Percentiles rank a stretch among this genome's conserved stretches.
Evolutionary conservation across 2,888 invertebrate genomes (phyloP).

Genomic region (Mechanitis messenoides): DNA sequence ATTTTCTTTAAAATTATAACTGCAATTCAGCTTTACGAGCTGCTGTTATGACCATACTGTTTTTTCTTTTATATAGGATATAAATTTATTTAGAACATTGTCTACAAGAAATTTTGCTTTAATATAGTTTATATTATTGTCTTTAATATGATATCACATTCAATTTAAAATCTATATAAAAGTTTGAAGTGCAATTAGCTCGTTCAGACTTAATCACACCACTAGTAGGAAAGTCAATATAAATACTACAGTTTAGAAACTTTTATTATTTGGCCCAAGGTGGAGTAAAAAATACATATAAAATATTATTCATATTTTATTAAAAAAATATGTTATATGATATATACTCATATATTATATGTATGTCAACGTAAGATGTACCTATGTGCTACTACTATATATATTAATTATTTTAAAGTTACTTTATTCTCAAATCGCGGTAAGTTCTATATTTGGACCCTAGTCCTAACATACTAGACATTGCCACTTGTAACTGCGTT

Average conservation of each 20-base stretch:
- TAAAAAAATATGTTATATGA: no score
- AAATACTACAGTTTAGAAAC: constrained; percentile 25
- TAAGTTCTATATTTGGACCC: no score
- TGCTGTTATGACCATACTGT: no score
- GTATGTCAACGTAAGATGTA: background rate
- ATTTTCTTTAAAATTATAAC: no score
- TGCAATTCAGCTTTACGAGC: no score
- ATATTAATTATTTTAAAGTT: no score
- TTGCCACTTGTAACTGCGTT: constrained; percentile 21
- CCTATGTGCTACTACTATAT: no score
- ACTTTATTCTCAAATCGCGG: no score
- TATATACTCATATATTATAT: background rate
- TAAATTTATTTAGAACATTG: no score
- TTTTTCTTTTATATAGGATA: no score
- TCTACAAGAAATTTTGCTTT: no score
- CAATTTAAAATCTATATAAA: constrained; percentile 23
- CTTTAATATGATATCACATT: constrained; percentile 5
- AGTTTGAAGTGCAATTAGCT: constrained; percentile 29
- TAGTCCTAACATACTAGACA: constrained; percentile 21
- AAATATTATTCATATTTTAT: background rate
- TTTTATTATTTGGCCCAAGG: constrained; percentile 24
- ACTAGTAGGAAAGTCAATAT: constrained; percentile 27
- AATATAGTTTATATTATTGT: no score
- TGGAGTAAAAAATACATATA: background rate
- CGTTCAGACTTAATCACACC: constrained; percentile 27